Base-by-base conservation (phyloP, 2,113 vertebrate species). In the Microcebus murinus region DNA sequence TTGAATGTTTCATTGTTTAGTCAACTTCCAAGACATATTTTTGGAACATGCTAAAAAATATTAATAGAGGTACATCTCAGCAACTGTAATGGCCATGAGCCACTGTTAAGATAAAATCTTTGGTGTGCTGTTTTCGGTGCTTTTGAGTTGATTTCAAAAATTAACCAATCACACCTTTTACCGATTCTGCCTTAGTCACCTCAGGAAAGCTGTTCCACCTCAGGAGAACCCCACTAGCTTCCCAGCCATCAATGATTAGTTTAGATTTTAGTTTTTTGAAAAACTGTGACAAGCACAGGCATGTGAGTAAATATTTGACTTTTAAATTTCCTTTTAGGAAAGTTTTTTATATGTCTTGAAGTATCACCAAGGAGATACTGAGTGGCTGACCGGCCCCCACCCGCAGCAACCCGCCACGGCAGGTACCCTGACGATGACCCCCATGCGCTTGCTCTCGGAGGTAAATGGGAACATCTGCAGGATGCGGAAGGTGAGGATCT, bases 401-500 rank as follows among this genome's bases (percentile, higher is more conserved):
- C 20, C 57, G 8, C 25, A 11, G 59, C 59, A 27, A 27, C 25
- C 59, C 59, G 55, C 29, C 8, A 20, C 10, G 14, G 65, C 61
- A 36, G 96, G 90, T 98, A 99, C 99, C 98, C 98, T 98, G 91
- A 99, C 98, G 55, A 99, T 99, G 99, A 99, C 99, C 70, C 99
- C 99, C 99, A 99, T 99, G 90, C 99, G 99, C 93, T 99, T 99
- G 99, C 99, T 99, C 98, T 99, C 99, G 0, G 99, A 99, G 18
- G 99, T 99, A 97, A 99, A 99, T 36, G 99, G 99, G 67, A 99
- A 99, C 92, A 98, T 98, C 93, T 99, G 99, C 71, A 99, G 99
- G 98, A 99, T 99, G 87, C 98, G 98, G 97, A 99, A 99, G 36
- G 99, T 99, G 96, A 99, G 98, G 73, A 99, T 99, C 96, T 99